phyloP scores from a whole-genome alignment of 2,113 vertebrate species.

The Arothron firmamentum region DNA sequence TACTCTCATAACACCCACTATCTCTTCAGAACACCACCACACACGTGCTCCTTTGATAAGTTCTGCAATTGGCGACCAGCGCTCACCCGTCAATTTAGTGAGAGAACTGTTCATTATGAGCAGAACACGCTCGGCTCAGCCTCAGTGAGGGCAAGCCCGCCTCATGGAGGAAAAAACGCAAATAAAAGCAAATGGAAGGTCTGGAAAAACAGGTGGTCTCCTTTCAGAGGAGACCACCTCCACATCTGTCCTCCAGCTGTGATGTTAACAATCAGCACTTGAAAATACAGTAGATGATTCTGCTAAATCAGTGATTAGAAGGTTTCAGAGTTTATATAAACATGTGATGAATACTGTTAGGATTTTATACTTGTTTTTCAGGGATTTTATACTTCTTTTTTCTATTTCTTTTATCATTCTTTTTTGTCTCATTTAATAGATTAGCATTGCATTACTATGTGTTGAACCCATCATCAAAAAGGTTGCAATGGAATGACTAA shows the following conservation, averaged over 20 bases:
- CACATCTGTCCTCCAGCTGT: neutral
- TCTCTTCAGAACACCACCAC: neutral
- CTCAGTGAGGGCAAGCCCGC: constrained; percentile 22
- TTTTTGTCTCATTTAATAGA: too few species aligned
- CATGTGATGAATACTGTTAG: too few species aligned
- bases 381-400: too few species aligned
- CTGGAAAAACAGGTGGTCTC: too few species aligned
- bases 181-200: constrained; percentile 40
- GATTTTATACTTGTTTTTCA: too few species aligned
- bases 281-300: too few species aligned
- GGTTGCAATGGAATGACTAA: too few species aligned
- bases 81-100: neutral
- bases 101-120: neutral
- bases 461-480: too few species aligned
- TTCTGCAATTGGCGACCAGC: neutral
- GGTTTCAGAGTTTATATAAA: too few species aligned
- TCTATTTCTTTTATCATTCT: too few species aligned
- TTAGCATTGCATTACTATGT: too few species aligned
- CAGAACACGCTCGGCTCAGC: too few species aligned
- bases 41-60: neutral
- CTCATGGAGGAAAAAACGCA: neutral
- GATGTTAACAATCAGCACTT: neutral
- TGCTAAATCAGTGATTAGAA: neutral
- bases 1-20: neutral
- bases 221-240: neutral